A percentile compares a stretch with the other conserved stretches of the same genome.
Conservation (phyloP, 2,797 vertebrate species). For the Urocyon cinereoargenteus region DNA sequence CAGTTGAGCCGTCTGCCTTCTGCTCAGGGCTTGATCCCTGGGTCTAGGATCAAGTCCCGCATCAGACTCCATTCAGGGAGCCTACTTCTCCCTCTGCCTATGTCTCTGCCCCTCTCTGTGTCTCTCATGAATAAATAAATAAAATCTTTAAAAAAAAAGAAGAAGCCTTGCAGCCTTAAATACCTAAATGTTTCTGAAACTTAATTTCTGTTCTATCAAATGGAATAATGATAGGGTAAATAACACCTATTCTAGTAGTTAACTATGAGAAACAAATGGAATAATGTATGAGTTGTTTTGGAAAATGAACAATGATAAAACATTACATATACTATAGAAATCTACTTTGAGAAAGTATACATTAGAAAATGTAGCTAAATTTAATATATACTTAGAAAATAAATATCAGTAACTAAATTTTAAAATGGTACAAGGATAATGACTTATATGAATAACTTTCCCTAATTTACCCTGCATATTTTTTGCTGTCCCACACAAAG, state of each 20-base stretch:
- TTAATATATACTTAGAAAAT: too few species aligned
- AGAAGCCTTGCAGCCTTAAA: background rate
- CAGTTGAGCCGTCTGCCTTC: too few species aligned
- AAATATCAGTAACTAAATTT: background rate
- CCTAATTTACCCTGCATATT: background rate
- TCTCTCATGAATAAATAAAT: too few species aligned
- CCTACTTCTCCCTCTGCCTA: too few species aligned
- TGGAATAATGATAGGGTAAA: background rate
- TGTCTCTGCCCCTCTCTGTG: too few species aligned
- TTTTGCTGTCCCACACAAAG: background rate
- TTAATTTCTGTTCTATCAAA: background rate
- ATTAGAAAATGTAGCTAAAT: too few species aligned
- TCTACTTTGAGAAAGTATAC: background rate
- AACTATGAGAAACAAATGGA: background rate
- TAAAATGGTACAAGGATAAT: background rate
- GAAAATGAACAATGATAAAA: background rate
- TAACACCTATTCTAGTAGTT: background rate
- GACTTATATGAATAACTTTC: background rate
- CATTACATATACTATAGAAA: slow-evolving; percentile 23
- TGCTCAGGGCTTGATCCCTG: too few species aligned
- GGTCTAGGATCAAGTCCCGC: too few species aligned
- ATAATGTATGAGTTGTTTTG: slow-evolving; percentile 34
- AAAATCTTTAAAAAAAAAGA: too few species aligned
- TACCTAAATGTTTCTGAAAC: background rate
- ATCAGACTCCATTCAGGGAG: too few species aligned